Conservation (phyloP, 2,113 vertebrate genomes). For the Nettapus auritus region DNA sequence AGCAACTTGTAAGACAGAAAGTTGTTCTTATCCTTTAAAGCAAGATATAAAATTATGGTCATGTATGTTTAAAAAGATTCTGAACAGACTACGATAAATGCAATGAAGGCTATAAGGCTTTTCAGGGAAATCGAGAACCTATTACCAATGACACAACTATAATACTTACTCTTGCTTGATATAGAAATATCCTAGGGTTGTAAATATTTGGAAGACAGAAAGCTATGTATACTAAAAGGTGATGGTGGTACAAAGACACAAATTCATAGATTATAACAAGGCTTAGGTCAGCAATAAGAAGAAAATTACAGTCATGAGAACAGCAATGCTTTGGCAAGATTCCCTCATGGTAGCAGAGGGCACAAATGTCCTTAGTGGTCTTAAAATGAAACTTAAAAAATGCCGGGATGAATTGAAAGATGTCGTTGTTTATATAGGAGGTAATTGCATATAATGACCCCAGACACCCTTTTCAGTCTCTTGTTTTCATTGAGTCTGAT, state of each 20-base stretch:
- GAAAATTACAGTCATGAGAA: background rate
- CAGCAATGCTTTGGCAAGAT: background rate
- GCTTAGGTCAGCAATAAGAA: background rate
- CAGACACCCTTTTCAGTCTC: background rate
- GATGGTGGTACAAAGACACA: accelerated
- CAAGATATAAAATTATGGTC: background rate
- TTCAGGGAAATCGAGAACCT: background rate
- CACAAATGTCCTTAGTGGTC: background rate
- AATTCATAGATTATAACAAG: background rate
- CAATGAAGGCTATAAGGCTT: background rate
- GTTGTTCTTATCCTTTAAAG: background rate
- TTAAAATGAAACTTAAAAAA: background rate
- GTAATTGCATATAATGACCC: background rate
- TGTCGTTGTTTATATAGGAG: background rate
- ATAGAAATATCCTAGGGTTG: background rate
- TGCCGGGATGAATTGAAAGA: background rate
- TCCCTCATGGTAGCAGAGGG: background rate
- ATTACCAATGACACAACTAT: background rate
- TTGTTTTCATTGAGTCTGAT: background rate
- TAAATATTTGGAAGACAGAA: background rate
- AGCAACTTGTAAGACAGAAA: background rate
- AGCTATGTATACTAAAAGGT: background rate
- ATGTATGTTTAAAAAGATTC: background rate
- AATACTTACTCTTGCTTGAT: background rate
- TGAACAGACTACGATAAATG: background rate